Base-by-base conservation (phyloP, 2,113 vertebrate species). In the Suricata suricatta region DNA sequence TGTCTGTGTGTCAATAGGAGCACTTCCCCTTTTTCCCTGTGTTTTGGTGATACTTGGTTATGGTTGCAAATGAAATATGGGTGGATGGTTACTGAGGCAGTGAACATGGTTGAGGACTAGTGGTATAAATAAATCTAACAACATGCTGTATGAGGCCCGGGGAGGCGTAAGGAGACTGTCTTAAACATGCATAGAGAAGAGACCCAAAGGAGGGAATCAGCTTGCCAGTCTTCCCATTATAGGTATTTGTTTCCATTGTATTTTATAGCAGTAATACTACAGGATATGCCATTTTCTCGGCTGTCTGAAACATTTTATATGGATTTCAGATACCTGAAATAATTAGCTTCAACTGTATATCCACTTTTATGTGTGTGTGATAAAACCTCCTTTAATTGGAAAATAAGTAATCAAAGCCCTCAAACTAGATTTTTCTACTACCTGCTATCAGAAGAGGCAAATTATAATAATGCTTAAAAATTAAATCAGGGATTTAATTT, bases 241-340 rank as follows among this genome's bases (percentile, higher is more conserved):
- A 38, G 60, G 23, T 71, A 68, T 52, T 86, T 92, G 71, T 72
- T 94, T 97, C 72, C 82, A 29, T 97, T 96, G 93, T 87, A 68
- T 66, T 93, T 76, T 88, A 23, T 60, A 93, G 35, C 52, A 21
- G 0, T 14, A 50, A 0, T 80, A 63, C 63, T 77, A 9, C 4
- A 82, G 60, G 47, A 57, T 82, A 82, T 41, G 25, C 21, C 33
- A 68, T 80, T 85, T 95, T 91, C 66, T 93, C 23, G 77, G 33
- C 21, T 80, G 5, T 54, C 52, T 97, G 76, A 80, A 87, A 44
- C 35, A n/a, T 83, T 97, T 88, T 92, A 29, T 74, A 31, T 87
- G 57, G 27, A 87, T 95, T 97, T 95, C 27, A 71, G 38, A 23
- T 44, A 72, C 44, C 71, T 88, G 44, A 35, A 50, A 41, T 90